Evolutionary conservation across 53 echinoderm and acorn worm species (phyloP).

Genomic region (Zoroaster sp.): DNA sequence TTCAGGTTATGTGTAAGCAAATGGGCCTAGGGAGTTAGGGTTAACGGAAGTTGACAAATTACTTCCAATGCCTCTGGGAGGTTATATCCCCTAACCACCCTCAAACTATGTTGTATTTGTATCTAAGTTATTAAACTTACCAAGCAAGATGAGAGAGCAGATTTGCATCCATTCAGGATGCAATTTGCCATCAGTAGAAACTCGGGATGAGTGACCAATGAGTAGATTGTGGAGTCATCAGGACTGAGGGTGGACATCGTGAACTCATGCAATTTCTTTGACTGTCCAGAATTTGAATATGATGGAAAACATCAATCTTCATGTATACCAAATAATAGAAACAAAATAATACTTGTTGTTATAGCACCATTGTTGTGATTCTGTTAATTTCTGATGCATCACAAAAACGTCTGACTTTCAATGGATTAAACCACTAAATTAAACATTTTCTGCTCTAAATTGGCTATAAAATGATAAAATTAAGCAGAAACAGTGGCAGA

Average conservation of each 20-base stretch:
- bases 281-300: not conserved
- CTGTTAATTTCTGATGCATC: too few species aligned
- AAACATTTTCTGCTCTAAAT: too few species aligned
- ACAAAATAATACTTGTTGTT: not conserved
- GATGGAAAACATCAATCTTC: not conserved
- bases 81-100: not conserved
- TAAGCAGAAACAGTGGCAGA: too few species aligned
- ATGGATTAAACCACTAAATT: too few species aligned
- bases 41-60: too few species aligned
- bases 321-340: not conserved
- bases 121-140: not conserved
- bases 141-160: slow-evolving; percentile 21
- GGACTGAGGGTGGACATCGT: slow-evolving; percentile 60
- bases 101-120: not conserved
- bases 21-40: too few species aligned
- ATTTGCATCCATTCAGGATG: slow-evolving; percentile 53
- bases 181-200: slow-evolving; percentile 78
- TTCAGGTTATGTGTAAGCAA: too few species aligned
- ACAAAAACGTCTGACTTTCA: too few species aligned
- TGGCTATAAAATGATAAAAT: too few species aligned
- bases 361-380: too few species aligned
- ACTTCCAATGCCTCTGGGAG: too few species aligned
- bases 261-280: slow-evolving; percentile 24
- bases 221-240: slow-evolving; percentile 70
- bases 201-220: slow-evolving; percentile 71